Conservation (phyloP, 2,888 invertebrate species). For the Lacanobia wlatinum region DNA sequence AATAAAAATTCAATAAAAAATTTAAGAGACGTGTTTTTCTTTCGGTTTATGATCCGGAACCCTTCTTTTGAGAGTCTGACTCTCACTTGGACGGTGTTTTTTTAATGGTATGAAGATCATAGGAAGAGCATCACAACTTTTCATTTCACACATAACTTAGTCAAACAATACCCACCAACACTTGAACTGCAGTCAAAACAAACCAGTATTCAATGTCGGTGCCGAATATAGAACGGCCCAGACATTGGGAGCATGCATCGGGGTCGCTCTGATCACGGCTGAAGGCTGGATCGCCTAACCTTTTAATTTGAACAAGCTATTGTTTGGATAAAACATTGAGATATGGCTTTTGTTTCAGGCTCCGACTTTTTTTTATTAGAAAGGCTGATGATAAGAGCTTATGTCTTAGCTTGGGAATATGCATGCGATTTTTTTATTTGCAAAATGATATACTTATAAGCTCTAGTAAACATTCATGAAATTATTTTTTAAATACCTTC, state of each 20-base stretch:
- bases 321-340: conserved; percentile 21
- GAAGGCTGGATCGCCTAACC: conserved; percentile 45
- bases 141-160: not conserved
- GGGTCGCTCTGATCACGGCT: conserved; percentile 29
- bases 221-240: conserved; percentile 40
- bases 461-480: too few species aligned
- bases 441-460: too few species aligned
- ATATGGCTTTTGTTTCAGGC: conserved; percentile 3
- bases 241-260: conserved; percentile 29
- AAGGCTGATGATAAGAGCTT: not conserved
- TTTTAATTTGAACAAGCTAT: conserved; percentile 41
- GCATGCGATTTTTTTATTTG: too few species aligned
- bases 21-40: too few species aligned
- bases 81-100: too few species aligned
- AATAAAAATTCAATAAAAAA: too few species aligned
- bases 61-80: too few species aligned
- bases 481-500: too few species aligned
- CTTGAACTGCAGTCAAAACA: conserved; percentile 22
- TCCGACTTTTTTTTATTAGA: not conserved
- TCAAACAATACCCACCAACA: not conserved
- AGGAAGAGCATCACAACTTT: too few species aligned
- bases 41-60: too few species aligned
- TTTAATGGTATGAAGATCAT: too few species aligned
- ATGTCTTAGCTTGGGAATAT: too few species aligned
- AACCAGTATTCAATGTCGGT: conserved; percentile 30